Evolutionary conservation across 2,888 invertebrate species (phyloP), one percentile per base, ranked within the genome.

Genomic region (Tenthredo mesomela): DNA sequence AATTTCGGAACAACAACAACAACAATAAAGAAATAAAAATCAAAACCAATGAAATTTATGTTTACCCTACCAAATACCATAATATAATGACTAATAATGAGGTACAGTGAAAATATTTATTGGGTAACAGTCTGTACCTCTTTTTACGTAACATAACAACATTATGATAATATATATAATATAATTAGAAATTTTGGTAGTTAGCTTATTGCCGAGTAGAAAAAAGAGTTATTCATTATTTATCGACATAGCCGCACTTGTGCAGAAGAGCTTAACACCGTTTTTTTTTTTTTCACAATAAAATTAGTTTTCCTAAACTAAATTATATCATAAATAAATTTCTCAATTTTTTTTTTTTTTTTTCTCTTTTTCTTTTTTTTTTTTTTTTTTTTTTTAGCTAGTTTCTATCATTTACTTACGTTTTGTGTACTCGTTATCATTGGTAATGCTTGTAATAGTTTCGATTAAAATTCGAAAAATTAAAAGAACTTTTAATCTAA

Each of bases 371-470:
- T 33, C 33, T 4, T 67, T 67, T 18, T 5, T 5, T 10, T 47
- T 67, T 33, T 61, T 12, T 80, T 29, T 6, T 25, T 12, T 50
- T n/a, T 5, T 71, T n/a, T 37, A 10, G n/a, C n/a, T n/a, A 54
- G 29, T 77, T 54, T 61, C 25, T 61, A 61, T 61, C 21, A 43
- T 43, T 82, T 70, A 70, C 25, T 82, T 70, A 82, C 70, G 67
- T 50, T 80, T 58, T 82, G 65, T 70, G 82, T 67, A 82, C 82
- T 67, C 33, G 25, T 67, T 67, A 82, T 80, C 67, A 82, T 82
- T 80, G 82, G 82, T 50, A 70, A 67, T 82, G 65, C 67, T 82
- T 82, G 61, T 58, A 43, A 82, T 29, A 82, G 67, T 67, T 82
- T 65, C 61, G 40, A 80, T 37, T 7, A 47, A 61, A 21, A 12